A percentile compares a stretch with the other conserved stretches of the same genome.
Evolutionary conservation across 2,888 invertebrate genomes (phyloP).

Genomic region (Netelia inedita): DNA sequence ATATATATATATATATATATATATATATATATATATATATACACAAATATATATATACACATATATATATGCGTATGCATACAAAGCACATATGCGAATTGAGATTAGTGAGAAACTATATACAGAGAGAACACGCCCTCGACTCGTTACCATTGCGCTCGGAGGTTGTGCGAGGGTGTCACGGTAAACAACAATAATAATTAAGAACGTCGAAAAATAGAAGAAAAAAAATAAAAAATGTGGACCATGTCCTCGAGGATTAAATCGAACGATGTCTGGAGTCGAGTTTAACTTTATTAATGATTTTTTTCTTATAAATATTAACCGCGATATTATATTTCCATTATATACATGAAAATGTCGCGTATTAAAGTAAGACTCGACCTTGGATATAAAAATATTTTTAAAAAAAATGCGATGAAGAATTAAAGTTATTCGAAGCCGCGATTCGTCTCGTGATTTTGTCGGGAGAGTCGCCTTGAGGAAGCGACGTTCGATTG

Average conservation of each 20-base stretch:
- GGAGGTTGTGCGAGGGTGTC: background rate
- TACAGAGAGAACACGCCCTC: constrained; percentile 28
- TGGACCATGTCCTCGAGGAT: constrained; percentile 21
- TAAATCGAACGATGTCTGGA: constrained; percentile 20
- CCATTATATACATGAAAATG: background rate
- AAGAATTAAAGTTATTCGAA: background rate
- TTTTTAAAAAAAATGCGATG: background rate
- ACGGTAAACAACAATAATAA: background rate
- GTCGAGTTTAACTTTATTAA: background rate
- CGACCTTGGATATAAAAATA: background rate
- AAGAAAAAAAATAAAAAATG: background rate
- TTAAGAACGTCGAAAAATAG: background rate
- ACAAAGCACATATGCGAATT: background rate
- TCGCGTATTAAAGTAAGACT: background rate
- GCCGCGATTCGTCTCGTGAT: background rate
- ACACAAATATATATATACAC: background rate
- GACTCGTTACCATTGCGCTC: constrained; percentile 25
- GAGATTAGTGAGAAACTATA: constrained; percentile 20
- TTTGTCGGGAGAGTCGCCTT: background rate
- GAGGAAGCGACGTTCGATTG: background rate
- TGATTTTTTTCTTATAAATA: no score
- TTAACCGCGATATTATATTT: background rate
- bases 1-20: constrained; percentile 18
- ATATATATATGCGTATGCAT: constrained; percentile 16
- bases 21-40: constrained; percentile 21